A percentile compares a stretch with the other conserved stretches of the same genome.
Conservation (phyloP, 2,113 vertebrate genomes). For the Sarotherodon lohbergeri region DNA sequence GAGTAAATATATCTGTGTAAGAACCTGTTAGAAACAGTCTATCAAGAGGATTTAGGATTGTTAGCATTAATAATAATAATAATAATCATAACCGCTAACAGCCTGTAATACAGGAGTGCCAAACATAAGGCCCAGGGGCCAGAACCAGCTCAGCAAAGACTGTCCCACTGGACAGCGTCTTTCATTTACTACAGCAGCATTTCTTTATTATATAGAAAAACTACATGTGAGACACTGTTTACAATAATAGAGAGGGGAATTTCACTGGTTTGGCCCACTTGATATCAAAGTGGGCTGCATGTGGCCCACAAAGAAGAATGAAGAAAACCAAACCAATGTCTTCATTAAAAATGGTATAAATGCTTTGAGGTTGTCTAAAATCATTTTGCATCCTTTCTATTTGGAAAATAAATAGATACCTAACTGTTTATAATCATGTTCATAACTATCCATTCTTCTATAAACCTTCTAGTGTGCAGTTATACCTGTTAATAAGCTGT, state of each 20-base stretch:
- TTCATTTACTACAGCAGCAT: neutral
- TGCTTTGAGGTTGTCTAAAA: neutral
- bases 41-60: neutral
- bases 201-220: neutral
- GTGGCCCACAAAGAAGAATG: neutral
- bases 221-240: neutral
- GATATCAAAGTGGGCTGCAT: neutral
- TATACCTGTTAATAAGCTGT: neutral
- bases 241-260: neutral
- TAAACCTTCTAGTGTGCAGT: neutral
- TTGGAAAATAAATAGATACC: neutral
- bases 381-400: neutral
- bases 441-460: neutral
- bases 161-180: neutral
- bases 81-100: neutral
- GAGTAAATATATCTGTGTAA: neutral
- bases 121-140: neutral
- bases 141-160: neutral
- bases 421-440: neutral
- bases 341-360: neutral
- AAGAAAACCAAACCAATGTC: neutral
- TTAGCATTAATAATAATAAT: neutral
- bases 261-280: neutral
- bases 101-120: neutral
- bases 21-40: neutral